Evolutionary conservation across 2,797 vertebrate species (phyloP), one percentile per base, ranked within the genome.

Genomic region (Alfaro cultratus): DNA sequence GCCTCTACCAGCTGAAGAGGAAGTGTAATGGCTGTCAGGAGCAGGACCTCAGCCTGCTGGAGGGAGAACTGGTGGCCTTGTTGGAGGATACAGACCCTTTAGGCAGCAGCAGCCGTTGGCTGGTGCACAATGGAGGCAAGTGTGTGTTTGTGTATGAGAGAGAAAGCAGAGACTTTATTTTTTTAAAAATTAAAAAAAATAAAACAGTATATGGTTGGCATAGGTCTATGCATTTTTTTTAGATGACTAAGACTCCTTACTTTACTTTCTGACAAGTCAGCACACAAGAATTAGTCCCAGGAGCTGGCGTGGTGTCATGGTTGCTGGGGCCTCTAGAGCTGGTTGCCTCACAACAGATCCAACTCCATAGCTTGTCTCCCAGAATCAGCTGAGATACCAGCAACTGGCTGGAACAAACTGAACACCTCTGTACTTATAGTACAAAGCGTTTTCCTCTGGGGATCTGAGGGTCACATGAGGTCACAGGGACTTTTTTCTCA

Each of bases 21-120:
- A 99, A 97, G 89, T 99, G 97, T 91, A 99, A 99, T 0, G 98
- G 97, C 53, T 97, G 97, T 0, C 98, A 99, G 93, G 97, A 99
- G 64, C 88, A 96, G 26, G 98, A 99, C 92, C 96, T 99, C 72
- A 95, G 96, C 88, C 94, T 99, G 89, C 95, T 97, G 81, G 98
- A 98, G 93, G 98, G 98, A 72, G 98, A 99, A 79, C 89, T 99
- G 93, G 98, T 99, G 91, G 99, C 97, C 72, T 95, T 97, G 86
- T 83, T 98, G 88, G 96, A 99, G 91, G 96, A 97, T 86, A 96
- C 95, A 4, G 99, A 99, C 87, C 97, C 98, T 1, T 87, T 96
- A 5, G 98, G 98, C 88, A 99, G 97, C 91, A 96, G 92, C 21
- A 96, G 96, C 93, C 97, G 98, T 90, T 99, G 99, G 99, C 96